These are phyloP conservation scores for Catagonus wagneri DNA, from an alignment of 2,113 vertebrate genomes.

Conservation along the genomic window DNA sequence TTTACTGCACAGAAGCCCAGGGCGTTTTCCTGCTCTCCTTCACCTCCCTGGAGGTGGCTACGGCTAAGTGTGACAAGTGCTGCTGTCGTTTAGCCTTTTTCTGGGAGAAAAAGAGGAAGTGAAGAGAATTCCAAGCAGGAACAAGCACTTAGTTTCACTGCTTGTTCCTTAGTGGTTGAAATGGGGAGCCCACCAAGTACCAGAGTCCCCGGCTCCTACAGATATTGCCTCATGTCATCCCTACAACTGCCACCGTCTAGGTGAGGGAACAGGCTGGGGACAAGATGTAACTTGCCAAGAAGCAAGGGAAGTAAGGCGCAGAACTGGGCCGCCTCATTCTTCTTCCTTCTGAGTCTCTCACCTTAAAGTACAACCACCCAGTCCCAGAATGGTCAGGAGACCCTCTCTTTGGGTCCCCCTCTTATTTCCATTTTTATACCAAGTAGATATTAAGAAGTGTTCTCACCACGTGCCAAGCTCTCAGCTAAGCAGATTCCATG, in stretches of 20 bases:
- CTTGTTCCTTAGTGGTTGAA: neutral
- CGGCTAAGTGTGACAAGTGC: fast-evolving
- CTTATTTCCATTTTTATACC: neutral
- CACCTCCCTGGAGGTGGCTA: neutral
- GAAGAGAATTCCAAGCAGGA: no score
- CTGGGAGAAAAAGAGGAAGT: neutral
- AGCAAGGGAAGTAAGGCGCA: neutral
- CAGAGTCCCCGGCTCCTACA: neutral
- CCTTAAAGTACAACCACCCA: neutral
- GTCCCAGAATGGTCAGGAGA: neutral
- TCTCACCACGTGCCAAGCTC: neutral
- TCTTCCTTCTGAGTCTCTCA: neutral
- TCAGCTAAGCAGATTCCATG: neutral
- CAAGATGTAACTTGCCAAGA: neutral
- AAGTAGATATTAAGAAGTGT: neutral
- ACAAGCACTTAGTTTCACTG: neutral
- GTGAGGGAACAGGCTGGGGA: neutral
- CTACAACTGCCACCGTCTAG: neutral
- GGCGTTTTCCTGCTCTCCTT: neutral
- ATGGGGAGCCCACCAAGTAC: neutral
- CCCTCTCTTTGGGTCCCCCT: neutral
- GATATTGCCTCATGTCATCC: neutral
- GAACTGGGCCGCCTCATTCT: neutral
- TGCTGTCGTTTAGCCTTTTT: no score
- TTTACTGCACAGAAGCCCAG: fast-evolving